Evolutionary conservation across 2,888 invertebrate genomes (phyloP).

Genomic region (Scelioninae gen. 1): DNA sequence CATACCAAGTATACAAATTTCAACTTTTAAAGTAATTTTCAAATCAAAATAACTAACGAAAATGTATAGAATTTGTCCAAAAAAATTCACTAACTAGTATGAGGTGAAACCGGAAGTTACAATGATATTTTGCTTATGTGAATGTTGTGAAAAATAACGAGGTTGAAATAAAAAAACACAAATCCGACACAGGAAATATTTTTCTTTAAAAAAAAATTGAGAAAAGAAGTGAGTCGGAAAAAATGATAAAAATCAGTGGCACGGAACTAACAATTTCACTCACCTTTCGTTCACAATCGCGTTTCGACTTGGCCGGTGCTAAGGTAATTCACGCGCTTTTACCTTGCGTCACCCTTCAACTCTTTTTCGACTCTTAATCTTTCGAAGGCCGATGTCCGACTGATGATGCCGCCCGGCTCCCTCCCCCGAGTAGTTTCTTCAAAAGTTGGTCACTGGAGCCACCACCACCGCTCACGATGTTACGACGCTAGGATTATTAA

Average conservation of each 20-base stretch:
- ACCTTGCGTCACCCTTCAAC: constrained; percentile 78
- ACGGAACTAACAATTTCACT: constrained; percentile 69
- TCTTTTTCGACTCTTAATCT: constrained; percentile 83
- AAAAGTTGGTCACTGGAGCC: constrained; percentile 81
- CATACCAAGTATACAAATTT: too few relatives aligned
- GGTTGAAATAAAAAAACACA: too few relatives aligned
- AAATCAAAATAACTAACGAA: too few relatives aligned
- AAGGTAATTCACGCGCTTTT: constrained; percentile 66
- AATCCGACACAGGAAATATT: neutral
- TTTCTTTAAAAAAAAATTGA: neutral
- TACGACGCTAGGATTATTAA: constrained; percentile 79
- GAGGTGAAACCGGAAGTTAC: too few relatives aligned
- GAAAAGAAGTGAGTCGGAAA: neutral
- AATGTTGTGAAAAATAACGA: too few relatives aligned
- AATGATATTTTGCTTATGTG: too few relatives aligned
- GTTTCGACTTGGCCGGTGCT: constrained; percentile 48
- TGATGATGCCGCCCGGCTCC: constrained; percentile 83
- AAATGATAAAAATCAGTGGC: constrained; percentile 18
- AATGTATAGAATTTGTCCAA: too few relatives aligned
- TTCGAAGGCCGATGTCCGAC: constrained; percentile 83
- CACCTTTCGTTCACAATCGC: constrained; percentile 66
- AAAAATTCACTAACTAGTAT: too few relatives aligned
- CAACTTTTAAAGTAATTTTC: too few relatives aligned
- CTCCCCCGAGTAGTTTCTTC: constrained; percentile 79
- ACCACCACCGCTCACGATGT: constrained; percentile 77